Base-by-base conservation (phyloP, 1,140 invertebrate genomes). In the Drosophila neocordata region DNA sequence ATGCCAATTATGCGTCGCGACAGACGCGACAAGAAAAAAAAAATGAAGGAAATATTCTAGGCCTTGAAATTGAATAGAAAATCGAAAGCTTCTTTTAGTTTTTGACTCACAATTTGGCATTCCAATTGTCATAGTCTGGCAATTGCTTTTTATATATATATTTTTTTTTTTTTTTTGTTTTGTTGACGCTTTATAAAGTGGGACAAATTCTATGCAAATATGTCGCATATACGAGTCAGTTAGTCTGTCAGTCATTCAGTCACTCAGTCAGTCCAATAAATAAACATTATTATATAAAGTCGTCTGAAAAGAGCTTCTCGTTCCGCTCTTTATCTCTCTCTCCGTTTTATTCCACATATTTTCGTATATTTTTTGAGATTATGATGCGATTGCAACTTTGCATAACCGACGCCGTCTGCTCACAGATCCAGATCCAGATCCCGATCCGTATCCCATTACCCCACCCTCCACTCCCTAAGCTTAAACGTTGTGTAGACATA, bases 231-330 rank as follows among this genome's bases (percentile, higher is more conserved):
- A 65, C 51, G 61, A 73, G 65, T 69, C 66, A 73, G 41, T 48
- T 5, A 31, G 62, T 69, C 66, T 71, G 41, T 48, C 15, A 48
- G 41, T 11, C 41, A 20, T 15, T 20, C 41, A 48, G 18, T 48
- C 41, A 38, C 1, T 13, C 41, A 48, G 8, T 48, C 41, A 18
- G 41, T 48, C 41, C 15, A 77, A 87, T 87, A 87, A 88, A 88
- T 87, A 88, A 88, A 88, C 79, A 88, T 73, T 88, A 88, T 88
- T 34, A 56, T 89, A 88, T 88, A 89, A 84, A 88, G 83, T 84
- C 64, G 76, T 77, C 69, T 64, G 56, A 65, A 74, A 68, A 77
- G 53, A 77, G 72, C 65, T 68, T 37, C 68, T 83, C 62, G 69
- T 78, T 77, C 64, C 69, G 61, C 62, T 64, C 71, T 38, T 51